Base-by-base conservation (phyloP, 2,113 vertebrate species). In the Anguilla rostrata region DNA sequence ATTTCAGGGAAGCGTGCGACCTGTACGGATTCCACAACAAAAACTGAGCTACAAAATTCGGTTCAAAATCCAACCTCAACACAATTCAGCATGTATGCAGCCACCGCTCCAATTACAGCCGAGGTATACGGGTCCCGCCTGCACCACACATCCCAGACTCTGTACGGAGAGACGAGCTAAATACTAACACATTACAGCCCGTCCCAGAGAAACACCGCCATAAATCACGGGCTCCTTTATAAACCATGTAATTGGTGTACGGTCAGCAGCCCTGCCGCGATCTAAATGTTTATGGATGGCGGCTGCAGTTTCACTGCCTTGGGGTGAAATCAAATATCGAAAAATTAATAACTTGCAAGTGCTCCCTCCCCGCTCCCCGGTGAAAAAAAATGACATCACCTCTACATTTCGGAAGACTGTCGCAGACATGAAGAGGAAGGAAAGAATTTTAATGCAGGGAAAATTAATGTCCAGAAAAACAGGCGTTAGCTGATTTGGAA, bases 211-310 rank as follows among this genome's bases (percentile, higher is more conserved):
- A 15, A 40, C 26, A 49, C 81, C n/a, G 41, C 7, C 26, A 9
- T 66, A 66, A 39, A 34, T 53, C 83, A 78, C 20, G 89, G 85
- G 91, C 90, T 16, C 14, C 91, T 92, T 91, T 88, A 83, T n/a
- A 78, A 78, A 82, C 93, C 93, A 93, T 93, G 93, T 94, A 94
- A 94, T 91, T 90, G 86, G 86, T 93, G 92, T 92, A 87, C 89
- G 91, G 92, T 92, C 91, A 93, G 93, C 93, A 92, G 94, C 93
- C 92, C 91, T 60, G 81, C 88, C 29, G 88, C 92, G 94, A 95
- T 94, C 94, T 95, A 94, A 92, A 94, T 93, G 93, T 87, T 88
- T 84, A 86, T 83, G 88, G 90, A 89, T 88, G 56, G 85, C 12
- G 26, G 85, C 15, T 34, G 41, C 84, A 88, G 89, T 87, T 86